Evolutionary conservation across 2,113 vertebrate genomes (phyloP).

Genomic region (Platichthys flesus): DNA sequence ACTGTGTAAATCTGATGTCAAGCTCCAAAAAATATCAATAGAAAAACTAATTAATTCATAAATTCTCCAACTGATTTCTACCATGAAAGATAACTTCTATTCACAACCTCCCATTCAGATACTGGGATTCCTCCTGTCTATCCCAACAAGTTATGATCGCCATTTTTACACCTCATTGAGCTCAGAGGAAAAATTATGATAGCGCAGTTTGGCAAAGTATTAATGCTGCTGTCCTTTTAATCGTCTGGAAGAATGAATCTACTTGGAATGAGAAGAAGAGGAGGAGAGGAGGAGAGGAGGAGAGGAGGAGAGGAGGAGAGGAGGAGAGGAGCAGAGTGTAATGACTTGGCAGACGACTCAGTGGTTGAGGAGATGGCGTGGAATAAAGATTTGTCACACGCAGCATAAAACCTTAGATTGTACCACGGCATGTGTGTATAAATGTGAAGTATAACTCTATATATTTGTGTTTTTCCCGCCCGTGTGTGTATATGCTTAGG

Average conservation of each 20-base stretch:
- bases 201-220: conserved; percentile 43
- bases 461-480: neutral
- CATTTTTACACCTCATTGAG: conserved; percentile 60
- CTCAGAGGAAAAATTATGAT: conserved; percentile 50
- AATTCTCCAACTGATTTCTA: conserved; percentile 28
- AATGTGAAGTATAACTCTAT: neutral
- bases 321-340: conserved; percentile 12
- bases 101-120: conserved; percentile 29
- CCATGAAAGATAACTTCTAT: conserved; percentile 33
- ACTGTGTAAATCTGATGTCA: conserved; percentile 8
- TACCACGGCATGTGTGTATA: neutral
- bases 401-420: conserved; percentile 9
- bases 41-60: conserved; percentile 47
- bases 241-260: conserved; percentile 58
- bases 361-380: neutral
- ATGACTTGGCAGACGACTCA: conserved; percentile 36
- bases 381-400: conserved; percentile 49
- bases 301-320: neutral
- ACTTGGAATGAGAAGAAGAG: conserved; percentile 45
- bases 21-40: conserved; percentile 24
- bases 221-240: conserved; percentile 63
- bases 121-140: conserved; percentile 27
- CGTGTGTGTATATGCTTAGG: neutral
- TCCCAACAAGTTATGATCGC: conserved; percentile 42
- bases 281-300: too few relatives aligned